Conservation (phyloP, 2,888 invertebrate genomes). For the Ischnura elegans region DNA sequence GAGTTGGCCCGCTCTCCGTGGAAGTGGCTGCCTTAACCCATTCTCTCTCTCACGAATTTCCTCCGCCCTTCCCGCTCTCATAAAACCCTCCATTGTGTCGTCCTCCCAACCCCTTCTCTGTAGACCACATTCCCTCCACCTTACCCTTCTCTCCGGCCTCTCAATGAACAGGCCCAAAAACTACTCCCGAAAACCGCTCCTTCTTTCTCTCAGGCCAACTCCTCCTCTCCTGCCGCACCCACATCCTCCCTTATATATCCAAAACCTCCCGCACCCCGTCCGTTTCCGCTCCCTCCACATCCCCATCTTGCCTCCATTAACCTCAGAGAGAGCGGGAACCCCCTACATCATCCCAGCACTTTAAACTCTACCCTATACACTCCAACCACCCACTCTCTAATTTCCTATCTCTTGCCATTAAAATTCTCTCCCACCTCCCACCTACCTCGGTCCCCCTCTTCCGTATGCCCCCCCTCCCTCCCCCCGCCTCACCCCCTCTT, state of each 20-base stretch:
- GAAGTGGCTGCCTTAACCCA: conserved; percentile 16
- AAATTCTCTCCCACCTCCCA: conserved; percentile 6
- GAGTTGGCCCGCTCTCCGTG: neutral
- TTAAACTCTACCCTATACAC: conserved; percentile 37
- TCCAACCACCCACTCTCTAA: conserved; percentile 28
- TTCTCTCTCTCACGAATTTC: neutral
- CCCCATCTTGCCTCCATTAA: conserved; percentile 42
- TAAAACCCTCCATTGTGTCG: neutral
- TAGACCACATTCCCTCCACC: neutral
- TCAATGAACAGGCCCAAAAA: conserved; percentile 10
- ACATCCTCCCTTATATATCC: neutral
- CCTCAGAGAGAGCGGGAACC: conserved; percentile 49
- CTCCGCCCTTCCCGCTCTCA: neutral
- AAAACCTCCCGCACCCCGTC: neutral
- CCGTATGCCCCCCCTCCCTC: neutral
- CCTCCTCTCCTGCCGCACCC: too few species aligned
- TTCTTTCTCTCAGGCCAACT: neutral
- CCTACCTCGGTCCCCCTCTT: neutral
- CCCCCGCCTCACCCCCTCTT: neutral
- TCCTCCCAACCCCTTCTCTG: too few species aligned
- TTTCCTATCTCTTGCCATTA: conserved; percentile 53
- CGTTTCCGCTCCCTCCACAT: neutral
- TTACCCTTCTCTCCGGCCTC: neutral
- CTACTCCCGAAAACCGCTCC: neutral
- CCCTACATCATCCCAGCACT: conserved; percentile 59